phyloP scores from a whole-genome alignment of 2,888 invertebrate genomes.

The Lamellibrachia columna region DNA sequence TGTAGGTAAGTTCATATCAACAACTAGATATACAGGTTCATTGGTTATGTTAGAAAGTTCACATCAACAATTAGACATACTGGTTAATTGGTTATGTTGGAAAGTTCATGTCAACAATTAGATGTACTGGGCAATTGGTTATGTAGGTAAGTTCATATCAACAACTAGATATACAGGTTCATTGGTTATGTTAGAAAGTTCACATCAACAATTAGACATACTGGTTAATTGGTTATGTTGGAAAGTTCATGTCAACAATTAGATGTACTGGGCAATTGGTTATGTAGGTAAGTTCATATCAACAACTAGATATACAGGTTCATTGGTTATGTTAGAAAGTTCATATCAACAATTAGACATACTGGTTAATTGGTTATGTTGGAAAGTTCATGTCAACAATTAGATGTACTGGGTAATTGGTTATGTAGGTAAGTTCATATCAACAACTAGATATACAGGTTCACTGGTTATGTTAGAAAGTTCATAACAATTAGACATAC shows the following conservation, averaged over 20 bases:
- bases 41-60: not conserved
- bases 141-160: no score
- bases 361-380: not conserved
- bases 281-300: slow-evolving; percentile 35
- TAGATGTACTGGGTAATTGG: not conserved
- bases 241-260: slow-evolving; percentile 61
- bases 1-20: not conserved
- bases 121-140: fast-evolving
- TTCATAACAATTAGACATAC: not conserved
- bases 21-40: not conserved
- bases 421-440: not conserved
- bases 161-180: no score
- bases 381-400: not conserved
- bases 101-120: not conserved
- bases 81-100: not conserved
- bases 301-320: slow-evolving; percentile 63
- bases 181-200: no score
- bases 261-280: slow-evolving; percentile 92
- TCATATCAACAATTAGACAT: slow-evolving; percentile 62
- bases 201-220: slow-evolving; percentile 65
- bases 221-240: slow-evolving; percentile 94
- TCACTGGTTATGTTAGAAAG: not conserved
- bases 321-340: not conserved
- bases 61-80: no score
- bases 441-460: not conserved